phyloP scores from a whole-genome alignment of 2,888 invertebrate species.

The Marasmarcha lunaedactyla region DNA sequence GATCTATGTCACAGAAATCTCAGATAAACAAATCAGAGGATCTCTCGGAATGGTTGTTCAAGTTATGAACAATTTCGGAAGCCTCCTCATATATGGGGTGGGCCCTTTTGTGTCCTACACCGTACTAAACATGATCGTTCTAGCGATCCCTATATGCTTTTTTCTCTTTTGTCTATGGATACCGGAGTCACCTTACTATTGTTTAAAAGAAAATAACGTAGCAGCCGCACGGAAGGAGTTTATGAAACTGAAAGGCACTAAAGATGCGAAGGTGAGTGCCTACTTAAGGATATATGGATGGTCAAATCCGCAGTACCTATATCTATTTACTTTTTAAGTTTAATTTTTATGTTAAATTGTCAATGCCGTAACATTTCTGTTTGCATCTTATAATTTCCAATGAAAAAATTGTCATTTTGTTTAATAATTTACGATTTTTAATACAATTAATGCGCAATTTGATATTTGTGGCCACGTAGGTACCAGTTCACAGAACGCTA shows the following conservation, averaged over 20 bases:
- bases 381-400: too few relatives aligned
- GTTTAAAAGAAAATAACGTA: slow-evolving; percentile 61
- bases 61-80: slow-evolving; percentile 58
- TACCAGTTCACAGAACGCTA: too few relatives aligned
- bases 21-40: slow-evolving; percentile 61
- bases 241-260: slow-evolving; percentile 47
- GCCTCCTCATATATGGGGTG: slow-evolving; percentile 47
- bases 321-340: too few relatives aligned
- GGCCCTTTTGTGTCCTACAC: slow-evolving; percentile 62
- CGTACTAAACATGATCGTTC: slow-evolving; percentile 47
- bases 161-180: slow-evolving; percentile 63
- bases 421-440: too few relatives aligned
- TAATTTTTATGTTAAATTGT: too few relatives aligned
- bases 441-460: too few relatives aligned
- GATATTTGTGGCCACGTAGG: too few relatives aligned
- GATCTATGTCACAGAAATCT: slow-evolving; percentile 65
- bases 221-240: slow-evolving; percentile 56
- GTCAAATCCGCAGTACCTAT: too few relatives aligned
- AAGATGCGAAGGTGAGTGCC: slow-evolving; percentile 40
- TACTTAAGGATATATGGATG: too few relatives aligned
- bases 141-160: slow-evolving; percentile 56
- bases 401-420: too few relatives aligned
- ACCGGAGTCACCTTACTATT: slow-evolving; percentile 73
- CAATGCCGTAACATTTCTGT: too few relatives aligned
- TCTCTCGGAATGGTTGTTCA: slow-evolving; percentile 57